A percentile compares a stretch with the other conserved stretches of the same genome.
These are phyloP conservation scores for Taeniopygia guttata DNA, from an alignment of 2,797 vertebrate genomes.

Conservation along the genomic window DNA sequence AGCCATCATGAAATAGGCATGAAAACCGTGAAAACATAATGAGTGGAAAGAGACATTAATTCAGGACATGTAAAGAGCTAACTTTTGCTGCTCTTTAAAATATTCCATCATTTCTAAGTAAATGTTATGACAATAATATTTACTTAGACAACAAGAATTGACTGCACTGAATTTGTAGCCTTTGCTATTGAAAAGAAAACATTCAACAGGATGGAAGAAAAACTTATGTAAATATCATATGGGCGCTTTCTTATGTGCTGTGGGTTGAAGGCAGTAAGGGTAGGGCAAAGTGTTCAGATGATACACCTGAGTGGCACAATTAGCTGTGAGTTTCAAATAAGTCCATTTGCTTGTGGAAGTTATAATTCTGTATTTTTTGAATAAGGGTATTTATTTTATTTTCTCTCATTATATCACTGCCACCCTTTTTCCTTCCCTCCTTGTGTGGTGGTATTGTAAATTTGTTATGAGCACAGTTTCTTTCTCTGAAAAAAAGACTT, in stretches of 20 bases:
- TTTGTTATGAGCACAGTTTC: not conserved
- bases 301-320: not conserved
- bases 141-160: not conserved
- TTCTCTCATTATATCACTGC: not conserved
- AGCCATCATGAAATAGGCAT: not conserved
- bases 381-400: not conserved
- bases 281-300: not conserved
- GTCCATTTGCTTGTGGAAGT: not conserved
- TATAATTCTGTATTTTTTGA: not conserved
- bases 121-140: not conserved
- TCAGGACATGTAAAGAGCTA: not conserved
- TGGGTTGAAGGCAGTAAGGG: not conserved
- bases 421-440: rapidly evolving
- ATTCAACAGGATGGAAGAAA: not conserved
- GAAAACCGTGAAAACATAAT: not conserved
- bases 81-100: not conserved
- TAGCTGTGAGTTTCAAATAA: not conserved
- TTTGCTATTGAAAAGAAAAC: not conserved
- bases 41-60: not conserved
- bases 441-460: not conserved
- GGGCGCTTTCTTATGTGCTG: not conserved
- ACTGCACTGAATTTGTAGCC: not conserved
- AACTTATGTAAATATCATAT: not conserved
- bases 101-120: not conserved
- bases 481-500: not conserved